These are phyloP conservation scores for Drosophila cracens DNA, from an alignment of 2,888 invertebrate species.

Conservation along the genomic window DNA sequence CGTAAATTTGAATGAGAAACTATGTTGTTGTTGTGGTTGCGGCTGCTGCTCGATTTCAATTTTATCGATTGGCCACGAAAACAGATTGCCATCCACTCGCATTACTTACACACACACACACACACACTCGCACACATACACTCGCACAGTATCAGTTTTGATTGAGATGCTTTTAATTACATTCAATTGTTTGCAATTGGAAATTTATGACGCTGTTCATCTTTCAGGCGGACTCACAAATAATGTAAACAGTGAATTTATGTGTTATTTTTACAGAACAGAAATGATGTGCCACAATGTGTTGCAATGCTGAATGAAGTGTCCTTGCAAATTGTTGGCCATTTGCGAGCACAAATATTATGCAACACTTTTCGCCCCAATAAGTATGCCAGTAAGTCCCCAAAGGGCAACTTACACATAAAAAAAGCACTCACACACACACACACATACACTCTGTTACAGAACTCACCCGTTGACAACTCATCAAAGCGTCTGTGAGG, in stretches of 20 bases:
- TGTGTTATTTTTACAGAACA: not conserved
- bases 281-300: slow-evolving; percentile 42
- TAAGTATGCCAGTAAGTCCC: slow-evolving; percentile 62
- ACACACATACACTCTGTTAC: slow-evolving; percentile 9
- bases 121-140: not conserved
- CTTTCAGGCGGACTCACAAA: not conserved
- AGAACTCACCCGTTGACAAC: slow-evolving; percentile 64
- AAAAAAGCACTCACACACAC: not conserved
- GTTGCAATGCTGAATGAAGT: slow-evolving; percentile 24
- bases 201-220: slow-evolving; percentile 29
- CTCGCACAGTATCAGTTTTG: slow-evolving; percentile 10
- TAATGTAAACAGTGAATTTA: slow-evolving; percentile 12
- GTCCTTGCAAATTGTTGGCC: slow-evolving; percentile 57
- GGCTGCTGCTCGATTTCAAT: slow-evolving; percentile 31
- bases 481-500: slow-evolving; percentile 65
- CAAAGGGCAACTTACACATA: slow-evolving; percentile 47
- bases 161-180: slow-evolving; percentile 74
- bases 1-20: slow-evolving; percentile 19
- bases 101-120: slow-evolving; percentile 37
- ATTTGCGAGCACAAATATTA: slow-evolving; percentile 71
- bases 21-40: slow-evolving; percentile 11
- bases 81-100: slow-evolving; percentile 54
- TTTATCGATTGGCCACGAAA: slow-evolving; percentile 42
- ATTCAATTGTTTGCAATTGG: slow-evolving; percentile 62
- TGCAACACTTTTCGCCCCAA: slow-evolving; percentile 76